Evolutionary conservation across 1,140 invertebrate genomes (phyloP).

Genomic region (Macrobrachium rosenbergii): DNA sequence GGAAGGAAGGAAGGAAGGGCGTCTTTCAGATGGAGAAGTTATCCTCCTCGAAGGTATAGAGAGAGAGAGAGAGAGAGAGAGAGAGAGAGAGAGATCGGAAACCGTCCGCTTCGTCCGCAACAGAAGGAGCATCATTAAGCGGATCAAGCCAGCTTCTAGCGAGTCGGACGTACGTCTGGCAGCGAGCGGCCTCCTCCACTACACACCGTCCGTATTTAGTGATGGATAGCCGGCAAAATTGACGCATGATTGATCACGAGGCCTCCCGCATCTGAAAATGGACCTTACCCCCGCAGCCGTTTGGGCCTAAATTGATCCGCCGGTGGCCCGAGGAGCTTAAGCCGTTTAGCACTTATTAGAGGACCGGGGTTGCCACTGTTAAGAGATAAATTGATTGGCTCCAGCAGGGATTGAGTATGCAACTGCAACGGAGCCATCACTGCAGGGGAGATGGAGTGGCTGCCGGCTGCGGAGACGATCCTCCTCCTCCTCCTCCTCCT

Average conservation of each 20-base stretch:
- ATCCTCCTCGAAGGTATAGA: background rate
- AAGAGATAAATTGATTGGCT: constrained; percentile 61
- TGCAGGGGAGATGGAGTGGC: constrained; percentile 41
- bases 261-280: constrained; percentile 14
- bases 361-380: constrained; percentile 49
- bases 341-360: constrained; percentile 59
- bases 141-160: constrained; percentile 12
- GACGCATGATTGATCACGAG: constrained; percentile 57
- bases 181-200: constrained; percentile 21
- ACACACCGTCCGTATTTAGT: constrained; percentile 39
- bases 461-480: background rate
- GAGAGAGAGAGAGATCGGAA: background rate
- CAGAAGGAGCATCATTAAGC: too few relatives aligned
- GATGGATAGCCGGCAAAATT: constrained; percentile 58
- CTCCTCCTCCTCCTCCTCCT: background rate
- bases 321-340: constrained; percentile 14
- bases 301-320: constrained; percentile 16
- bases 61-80: too few relatives aligned
- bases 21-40: background rate
- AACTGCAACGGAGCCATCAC: constrained; percentile 56
- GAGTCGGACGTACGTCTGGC: too few relatives aligned
- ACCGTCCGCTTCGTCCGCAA: background rate
- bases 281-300: constrained; percentile 3
- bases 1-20: too few relatives aligned
- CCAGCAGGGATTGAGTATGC: constrained; percentile 61